A percentile compares a stretch with the other conserved stretches of the same genome.
These are phyloP conservation scores for Aleiodes leptofemur DNA, from an alignment of 2,888 invertebrate species.

Conservation along the genomic window DNA sequence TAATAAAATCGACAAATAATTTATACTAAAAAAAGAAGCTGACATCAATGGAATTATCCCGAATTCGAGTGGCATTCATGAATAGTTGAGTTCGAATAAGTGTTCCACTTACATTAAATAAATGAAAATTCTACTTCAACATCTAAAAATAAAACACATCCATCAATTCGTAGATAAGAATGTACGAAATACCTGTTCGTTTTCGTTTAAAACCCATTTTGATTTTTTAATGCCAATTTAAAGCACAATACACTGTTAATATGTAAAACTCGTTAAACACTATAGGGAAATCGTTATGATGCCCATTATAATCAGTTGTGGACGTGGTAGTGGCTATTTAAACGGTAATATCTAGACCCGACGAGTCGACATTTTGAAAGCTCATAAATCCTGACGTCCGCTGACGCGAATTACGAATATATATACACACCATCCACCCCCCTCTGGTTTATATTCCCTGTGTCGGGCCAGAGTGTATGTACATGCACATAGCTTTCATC, in stretches of 20 bases:
- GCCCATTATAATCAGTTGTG: slow-evolving; percentile 36
- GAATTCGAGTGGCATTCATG: too few species aligned
- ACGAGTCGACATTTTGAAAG: slow-evolving; percentile 37
- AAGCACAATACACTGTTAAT: slow-evolving; percentile 5
- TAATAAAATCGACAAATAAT: too few species aligned
- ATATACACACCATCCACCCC: not conserved
- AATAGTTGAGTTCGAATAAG: too few species aligned
- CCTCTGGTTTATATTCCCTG: slow-evolving; percentile 14
- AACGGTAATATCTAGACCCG: slow-evolving; percentile 36
- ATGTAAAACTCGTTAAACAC: slow-evolving; percentile 18
- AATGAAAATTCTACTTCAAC: too few species aligned
- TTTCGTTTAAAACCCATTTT: too few species aligned
- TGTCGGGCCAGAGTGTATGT: slow-evolving; percentile 7
- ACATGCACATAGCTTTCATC: slow-evolving; percentile 20
- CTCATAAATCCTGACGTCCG: slow-evolving; percentile 39
- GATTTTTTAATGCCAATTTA: not conserved
- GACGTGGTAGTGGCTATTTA: slow-evolving; percentile 33
- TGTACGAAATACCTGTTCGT: too few species aligned
- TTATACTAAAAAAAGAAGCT: too few species aligned
- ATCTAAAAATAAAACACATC: too few species aligned
- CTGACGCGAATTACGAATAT: slow-evolving; percentile 44
- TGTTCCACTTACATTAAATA: too few species aligned
- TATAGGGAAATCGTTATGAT: slow-evolving; percentile 17
- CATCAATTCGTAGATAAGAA: too few species aligned
- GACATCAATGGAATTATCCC: too few species aligned